Evolutionary conservation across 1,140 invertebrate species (phyloP).

Genomic region (Hydropsyche tenuis): DNA sequence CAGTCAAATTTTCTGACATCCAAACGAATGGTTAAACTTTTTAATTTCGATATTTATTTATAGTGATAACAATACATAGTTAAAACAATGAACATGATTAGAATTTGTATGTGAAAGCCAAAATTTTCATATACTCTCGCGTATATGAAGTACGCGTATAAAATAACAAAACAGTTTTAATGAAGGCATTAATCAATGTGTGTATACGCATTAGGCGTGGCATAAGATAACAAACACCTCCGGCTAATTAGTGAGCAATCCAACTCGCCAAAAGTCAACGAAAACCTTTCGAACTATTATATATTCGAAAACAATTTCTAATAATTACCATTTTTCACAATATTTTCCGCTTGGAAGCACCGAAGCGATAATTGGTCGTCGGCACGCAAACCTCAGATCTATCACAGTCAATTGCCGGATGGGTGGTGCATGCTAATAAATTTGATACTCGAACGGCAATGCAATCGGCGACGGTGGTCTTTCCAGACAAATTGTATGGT

Average conservation of each 20-base stretch:
- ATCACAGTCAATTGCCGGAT: conserved; percentile 40
- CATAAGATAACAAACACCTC: conserved; percentile 25
- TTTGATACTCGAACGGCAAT: conserved; percentile 35
- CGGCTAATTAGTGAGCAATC: conserved; percentile 15
- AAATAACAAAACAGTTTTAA: conserved; percentile 25
- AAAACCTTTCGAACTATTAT: neutral
- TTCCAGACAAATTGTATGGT: conserved; percentile 27
- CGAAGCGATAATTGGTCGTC: conserved; percentile 23
- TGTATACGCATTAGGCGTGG: neutral
- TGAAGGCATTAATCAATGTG: conserved; percentile 27
- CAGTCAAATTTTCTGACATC: neutral
- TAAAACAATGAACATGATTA: too few species aligned
- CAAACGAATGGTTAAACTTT: too few species aligned
- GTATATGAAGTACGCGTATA: neutral
- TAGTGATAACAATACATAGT: too few species aligned
- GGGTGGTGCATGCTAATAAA: conserved; percentile 33
- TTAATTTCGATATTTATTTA: too few species aligned
- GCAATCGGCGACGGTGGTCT: conserved; percentile 15
- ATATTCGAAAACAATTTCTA: conserved; percentile 6
- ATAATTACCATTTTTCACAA: too few species aligned
- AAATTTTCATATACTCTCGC: too few species aligned
- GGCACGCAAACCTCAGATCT: conserved; percentile 33
- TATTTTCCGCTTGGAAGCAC: neutral
- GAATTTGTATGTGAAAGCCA: too few species aligned
- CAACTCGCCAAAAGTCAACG: neutral